Percentiles rank a stretch among this genome's conserved stretches.
Conservation (phyloP, 64 coral and sea anemone species). For the Montipora foliosa region DNA sequence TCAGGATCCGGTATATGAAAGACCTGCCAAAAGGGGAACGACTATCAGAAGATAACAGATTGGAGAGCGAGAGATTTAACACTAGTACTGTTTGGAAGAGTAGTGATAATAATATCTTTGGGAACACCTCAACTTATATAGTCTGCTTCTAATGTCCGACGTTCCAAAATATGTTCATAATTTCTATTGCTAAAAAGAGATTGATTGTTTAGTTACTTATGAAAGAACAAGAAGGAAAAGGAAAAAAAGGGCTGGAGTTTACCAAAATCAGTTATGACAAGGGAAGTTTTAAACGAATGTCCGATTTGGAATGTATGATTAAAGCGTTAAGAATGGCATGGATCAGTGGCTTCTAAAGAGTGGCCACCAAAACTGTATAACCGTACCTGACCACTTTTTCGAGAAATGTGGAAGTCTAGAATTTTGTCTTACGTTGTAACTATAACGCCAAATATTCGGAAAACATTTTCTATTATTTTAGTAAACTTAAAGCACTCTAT, state of each 20-base stretch:
- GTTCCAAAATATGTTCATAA: neutral
- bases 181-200: neutral
- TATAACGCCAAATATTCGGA: neutral
- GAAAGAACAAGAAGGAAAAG: conserved; percentile 20
- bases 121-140: neutral
- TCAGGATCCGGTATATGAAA: no score
- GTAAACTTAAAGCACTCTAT: neutral
- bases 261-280: neutral
- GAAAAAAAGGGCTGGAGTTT: conserved; percentile 1
- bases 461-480: neutral
- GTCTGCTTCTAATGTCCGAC: neutral
- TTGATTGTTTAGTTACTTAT: neutral
- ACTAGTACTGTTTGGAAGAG: no score
- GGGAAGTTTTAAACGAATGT: neutral
- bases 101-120: no score
- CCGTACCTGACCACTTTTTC: neutral
- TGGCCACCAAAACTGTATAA: neutral
- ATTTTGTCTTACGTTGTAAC: conserved; percentile 14
- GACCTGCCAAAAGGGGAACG: no score
- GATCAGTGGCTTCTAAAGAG: neutral
- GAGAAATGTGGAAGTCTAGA: neutral
- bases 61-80: no score
- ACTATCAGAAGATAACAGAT: no score
- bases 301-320: neutral
- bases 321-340: conserved; percentile 16